phyloP scores from a whole-genome alignment of 2,113 vertebrate genomes.

The Gasterosteus aculeatus region DNA sequence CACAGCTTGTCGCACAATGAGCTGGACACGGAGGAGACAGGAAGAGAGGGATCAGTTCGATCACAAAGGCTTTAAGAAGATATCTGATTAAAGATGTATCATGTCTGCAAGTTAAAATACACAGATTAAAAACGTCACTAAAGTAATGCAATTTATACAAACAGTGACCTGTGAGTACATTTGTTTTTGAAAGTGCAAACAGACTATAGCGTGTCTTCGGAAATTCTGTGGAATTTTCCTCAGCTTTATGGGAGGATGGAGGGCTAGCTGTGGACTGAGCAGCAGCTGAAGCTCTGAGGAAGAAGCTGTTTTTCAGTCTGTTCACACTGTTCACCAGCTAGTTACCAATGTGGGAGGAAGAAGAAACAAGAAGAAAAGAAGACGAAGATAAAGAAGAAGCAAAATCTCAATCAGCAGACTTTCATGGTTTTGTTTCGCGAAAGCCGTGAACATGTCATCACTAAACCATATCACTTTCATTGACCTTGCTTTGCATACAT shows the following conservation, averaged over 20 bases:
- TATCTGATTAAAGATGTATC: neutral
- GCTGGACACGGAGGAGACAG: conserved; percentile 80
- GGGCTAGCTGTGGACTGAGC: too few relatives aligned
- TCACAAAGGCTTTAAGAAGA: neutral
- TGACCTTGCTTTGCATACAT: neutral
- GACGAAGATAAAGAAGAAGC: neutral
- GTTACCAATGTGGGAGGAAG: neutral
- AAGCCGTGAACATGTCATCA: neutral
- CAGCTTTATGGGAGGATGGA: too few relatives aligned
- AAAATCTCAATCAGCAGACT: neutral
- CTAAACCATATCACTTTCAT: neutral
- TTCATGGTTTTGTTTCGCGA: neutral
- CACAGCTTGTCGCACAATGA: conserved; percentile 94
- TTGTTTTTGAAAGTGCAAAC: too few relatives aligned
- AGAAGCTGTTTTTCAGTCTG: too few relatives aligned
- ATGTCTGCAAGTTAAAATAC: neutral
- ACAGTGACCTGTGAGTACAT: too few relatives aligned
- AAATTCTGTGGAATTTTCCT: too few relatives aligned
- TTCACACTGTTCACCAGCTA: neutral
- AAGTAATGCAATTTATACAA: too few relatives aligned
- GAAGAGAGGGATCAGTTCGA: conserved; percentile 43
- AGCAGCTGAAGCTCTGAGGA: too few relatives aligned
- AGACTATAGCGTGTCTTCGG: too few relatives aligned
- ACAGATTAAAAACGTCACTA: too few relatives aligned
- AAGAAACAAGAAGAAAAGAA: neutral